Percentiles rank a stretch among this genome's conserved stretches.
Conservation (phyloP, 2,888 invertebrate genomes). For the Sminthurinus aureus region DNA sequence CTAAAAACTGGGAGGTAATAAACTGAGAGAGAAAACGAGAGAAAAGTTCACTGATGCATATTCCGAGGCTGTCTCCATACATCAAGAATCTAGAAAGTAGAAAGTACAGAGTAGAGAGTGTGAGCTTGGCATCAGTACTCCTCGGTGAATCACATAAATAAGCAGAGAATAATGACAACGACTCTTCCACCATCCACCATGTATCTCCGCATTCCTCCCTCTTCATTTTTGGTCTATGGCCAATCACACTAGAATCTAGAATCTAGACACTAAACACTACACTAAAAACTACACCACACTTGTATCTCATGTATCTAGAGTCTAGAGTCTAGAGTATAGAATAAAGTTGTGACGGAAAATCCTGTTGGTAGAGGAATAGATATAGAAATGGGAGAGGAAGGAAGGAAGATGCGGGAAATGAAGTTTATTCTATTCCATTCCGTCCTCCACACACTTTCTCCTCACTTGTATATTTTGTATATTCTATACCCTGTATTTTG, state of each 20-base stretch:
- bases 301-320: background rate
- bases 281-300: background rate
- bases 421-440: slow-evolving; percentile 22
- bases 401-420: slow-evolving; percentile 9
- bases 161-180: slow-evolving; percentile 39
- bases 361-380: background rate
- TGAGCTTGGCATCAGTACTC: slow-evolving; percentile 35
- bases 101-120: slow-evolving; percentile 2
- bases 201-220: no score
- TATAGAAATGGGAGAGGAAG: background rate
- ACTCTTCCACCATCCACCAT: background rate
- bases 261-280: background rate
- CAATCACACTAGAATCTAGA: slow-evolving; percentile 25
- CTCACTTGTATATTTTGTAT: background rate
- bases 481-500: no score
- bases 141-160: slow-evolving; percentile 37
- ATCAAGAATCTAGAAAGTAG: slow-evolving; percentile 26
- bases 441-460: background rate
- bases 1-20: no score
- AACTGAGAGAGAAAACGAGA: slow-evolving; percentile 21
- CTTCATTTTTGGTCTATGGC: slow-evolving; percentile 33
- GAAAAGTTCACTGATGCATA: slow-evolving; percentile 25
- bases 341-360: no score
- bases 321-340: no score
- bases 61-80: slow-evolving; percentile 25